Percentiles rank a stretch among this genome's conserved stretches.
Conservation (phyloP, 2,888 invertebrate genomes). For the Entomobrya proxima region DNA sequence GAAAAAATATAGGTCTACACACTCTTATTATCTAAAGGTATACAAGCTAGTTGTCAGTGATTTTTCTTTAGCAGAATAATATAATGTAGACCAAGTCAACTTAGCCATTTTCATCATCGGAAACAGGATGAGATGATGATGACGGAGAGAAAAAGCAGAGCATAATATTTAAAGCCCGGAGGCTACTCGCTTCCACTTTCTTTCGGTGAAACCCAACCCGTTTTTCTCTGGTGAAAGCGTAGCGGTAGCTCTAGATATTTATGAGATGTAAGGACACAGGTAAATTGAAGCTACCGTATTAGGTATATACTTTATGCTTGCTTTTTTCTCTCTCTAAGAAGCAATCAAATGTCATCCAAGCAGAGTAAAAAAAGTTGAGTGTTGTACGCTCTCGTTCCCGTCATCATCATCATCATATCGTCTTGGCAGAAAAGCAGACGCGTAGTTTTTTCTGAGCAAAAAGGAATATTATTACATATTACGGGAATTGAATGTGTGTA, state of each 20-base stretch:
- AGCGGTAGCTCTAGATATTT: slow-evolving; percentile 41
- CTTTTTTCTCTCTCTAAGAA: slow-evolving; percentile 22
- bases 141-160: neutral
- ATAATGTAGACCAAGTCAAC: neutral
- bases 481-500: neutral
- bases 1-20: neutral
- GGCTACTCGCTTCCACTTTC: neutral
- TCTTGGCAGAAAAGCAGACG: neutral
- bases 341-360: slow-evolving; percentile 73
- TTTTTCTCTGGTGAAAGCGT: no score
- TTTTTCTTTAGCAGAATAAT: neutral
- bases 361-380: neutral
- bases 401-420: no score
- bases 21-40: no score
- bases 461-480: neutral
- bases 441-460: neutral
- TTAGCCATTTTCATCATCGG: slow-evolving; percentile 44
- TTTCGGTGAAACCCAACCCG: neutral
- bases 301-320: slow-evolving; percentile 22
- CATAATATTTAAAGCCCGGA: neutral
- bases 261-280: slow-evolving; percentile 68
- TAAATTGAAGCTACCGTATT: slow-evolving; percentile 66
- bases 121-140: slow-evolving; percentile 30
- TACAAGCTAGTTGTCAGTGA: neutral
- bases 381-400: no score